Conservation (phyloP, 2,113 vertebrate genomes). For the Emydocephalus ijimae region DNA sequence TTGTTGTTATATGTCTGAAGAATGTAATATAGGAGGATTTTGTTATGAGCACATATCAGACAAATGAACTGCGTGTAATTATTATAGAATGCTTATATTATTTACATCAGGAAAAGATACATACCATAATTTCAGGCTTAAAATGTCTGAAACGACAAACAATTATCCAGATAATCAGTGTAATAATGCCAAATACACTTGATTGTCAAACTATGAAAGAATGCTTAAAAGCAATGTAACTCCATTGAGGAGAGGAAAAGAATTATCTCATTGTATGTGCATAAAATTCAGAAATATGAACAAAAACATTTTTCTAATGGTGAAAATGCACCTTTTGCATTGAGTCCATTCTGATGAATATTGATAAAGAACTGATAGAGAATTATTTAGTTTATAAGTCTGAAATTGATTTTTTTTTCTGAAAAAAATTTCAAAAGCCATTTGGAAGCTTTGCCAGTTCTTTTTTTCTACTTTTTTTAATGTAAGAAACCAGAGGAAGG, state of each 20-base stretch:
- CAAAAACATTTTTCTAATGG: background rate
- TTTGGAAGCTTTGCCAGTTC: background rate
- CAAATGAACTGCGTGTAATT: background rate
- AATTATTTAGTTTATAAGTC: background rate
- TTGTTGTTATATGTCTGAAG: background rate
- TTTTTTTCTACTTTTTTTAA: background rate
- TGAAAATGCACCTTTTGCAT: background rate
- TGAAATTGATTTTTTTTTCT: background rate
- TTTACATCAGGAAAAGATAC: background rate
- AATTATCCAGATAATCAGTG: background rate
- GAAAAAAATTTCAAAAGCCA: background rate
- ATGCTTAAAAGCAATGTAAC: background rate
- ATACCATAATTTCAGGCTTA: background rate
- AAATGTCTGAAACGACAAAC: background rate
- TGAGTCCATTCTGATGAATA: background rate
- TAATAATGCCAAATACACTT: background rate
- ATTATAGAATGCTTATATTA: background rate
- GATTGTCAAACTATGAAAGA: background rate
- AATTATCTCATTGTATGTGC: background rate
- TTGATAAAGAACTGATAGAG: background rate
- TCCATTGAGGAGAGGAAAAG: background rate
- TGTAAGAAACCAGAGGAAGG: background rate
- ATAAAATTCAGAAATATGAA: background rate
- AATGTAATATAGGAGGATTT: background rate
- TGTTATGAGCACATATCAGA: constrained; percentile 7